Base-by-base conservation (phyloP, 1,140 invertebrate genomes). In the Heliconius eleuchia region DNA sequence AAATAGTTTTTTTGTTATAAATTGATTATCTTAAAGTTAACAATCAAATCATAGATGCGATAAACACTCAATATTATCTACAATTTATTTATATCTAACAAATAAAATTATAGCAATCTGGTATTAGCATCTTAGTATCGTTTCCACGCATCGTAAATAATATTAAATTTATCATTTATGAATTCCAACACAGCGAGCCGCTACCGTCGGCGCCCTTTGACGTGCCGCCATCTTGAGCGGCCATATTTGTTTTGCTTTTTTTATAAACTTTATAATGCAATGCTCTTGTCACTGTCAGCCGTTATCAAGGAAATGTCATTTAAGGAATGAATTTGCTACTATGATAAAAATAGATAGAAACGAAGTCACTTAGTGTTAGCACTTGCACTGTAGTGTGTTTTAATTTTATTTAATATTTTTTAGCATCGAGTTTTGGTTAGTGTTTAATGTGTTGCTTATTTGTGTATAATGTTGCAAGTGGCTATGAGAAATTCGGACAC, bases 121-220 rank as follows among this genome's bases (percentile, higher is more conserved):
- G 80, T 85, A 84, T 80, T 81, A 87, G 74, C 89, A 91, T 80
- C 90, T 89, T 90, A 82, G 78, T 85, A 84, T 88, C 86, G 79
- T 82, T 88, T 80, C 84, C 70, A 72, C 79, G 71, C 79, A 80
- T 86, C 88, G 87, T 94, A 94, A 92, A 91, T 92, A 90, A 91
- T 91, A 90, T 91, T 92, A 91, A 92, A 91, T 90, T 94, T 94
- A 94, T 94, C 91, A 93, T 93, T 92, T 92, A 91, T 92, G 86
- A 91, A 92, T 92, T 89, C 91, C 92, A 85, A 85, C 80, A 83
- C 80, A 83, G 86, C 88, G 82, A 83, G 86, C 89, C 81, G 92
- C 92, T 93, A 93, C 91, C 90, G 92, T 80, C 89, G 91, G 88
- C 84, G 86, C 82, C 81, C 91, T 92, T 94, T 94, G 90, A 84